Base-by-base conservation (phyloP, 2,888 invertebrate species). In the Lysandra coridon region DNA sequence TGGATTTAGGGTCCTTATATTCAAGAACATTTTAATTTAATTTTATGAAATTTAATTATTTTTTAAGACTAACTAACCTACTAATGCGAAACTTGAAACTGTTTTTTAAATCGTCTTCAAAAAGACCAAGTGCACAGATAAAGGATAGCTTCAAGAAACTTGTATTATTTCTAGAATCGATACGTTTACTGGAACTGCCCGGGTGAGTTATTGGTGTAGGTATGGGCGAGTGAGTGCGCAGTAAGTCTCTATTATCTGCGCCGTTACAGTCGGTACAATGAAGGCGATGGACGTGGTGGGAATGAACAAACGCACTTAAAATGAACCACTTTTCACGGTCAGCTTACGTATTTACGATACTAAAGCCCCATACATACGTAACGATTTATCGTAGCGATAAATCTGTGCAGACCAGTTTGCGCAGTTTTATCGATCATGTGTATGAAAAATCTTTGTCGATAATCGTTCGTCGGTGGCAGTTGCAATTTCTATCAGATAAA, bases 191-290 rank as follows among this genome's bases (percentile, higher is more conserved):
- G 88, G 86, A 92, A 91, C 90, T 92, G 89, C 88, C 87, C 81
- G 84, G 75, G 85, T 88, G 89, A 92, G 87, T 93, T 92, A 93
- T 92, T 89, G 90, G 90, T 88, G 87, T 91, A 90, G 90, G 91
- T 92, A 91, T 90, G 87, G 90, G 83, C 87, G 85, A 91, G 91
- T 93, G 92, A 94, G 92, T 91, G 91, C 90, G 91, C 92, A 90
- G 92, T 93, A 94, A 93, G 92, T 93, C 93, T 93, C 92, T 91
- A 93, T 93, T 93, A 93, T 93, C 92, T 91, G 86, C 90, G 90
- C 92, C 91, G 92, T 93, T 93, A 93, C 91, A 93, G 90, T 92
- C 91, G 91, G 90, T 91, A 87, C 92, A 93, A 92, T 92, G 92
- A 92, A 93, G 91, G 90, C 90, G 89, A 87, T 87, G 87, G 85